Evolutionary conservation across 92 coral and sea anemone genomes (phyloP).

Genomic region (Scolanthus callimorphus): DNA sequence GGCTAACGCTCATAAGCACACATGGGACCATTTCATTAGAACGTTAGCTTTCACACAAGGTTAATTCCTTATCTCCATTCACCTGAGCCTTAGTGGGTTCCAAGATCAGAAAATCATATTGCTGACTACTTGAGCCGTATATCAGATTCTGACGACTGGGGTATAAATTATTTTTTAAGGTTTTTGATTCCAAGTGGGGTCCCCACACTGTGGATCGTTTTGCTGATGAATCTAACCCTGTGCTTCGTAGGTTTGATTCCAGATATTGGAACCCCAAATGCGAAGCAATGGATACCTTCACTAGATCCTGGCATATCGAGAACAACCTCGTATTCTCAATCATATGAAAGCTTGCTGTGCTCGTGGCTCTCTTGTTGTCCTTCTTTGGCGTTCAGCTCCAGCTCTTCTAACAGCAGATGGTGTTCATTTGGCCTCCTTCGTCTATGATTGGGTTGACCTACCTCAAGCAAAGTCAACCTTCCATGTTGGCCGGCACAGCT

Average conservation of each 20-base stretch:
- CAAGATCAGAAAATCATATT: background rate
- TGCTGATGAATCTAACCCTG: conserved; percentile 18
- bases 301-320: conserved; percentile 19
- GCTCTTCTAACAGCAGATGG: conserved; percentile 26
- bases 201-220: conserved; percentile 15
- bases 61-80: no score
- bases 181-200: conserved; percentile 13
- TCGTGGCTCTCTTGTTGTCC: conserved; percentile 13
- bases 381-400: conserved; percentile 21
- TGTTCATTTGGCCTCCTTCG: conserved; percentile 18
- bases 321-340: conserved; percentile 13
- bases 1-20: no score
- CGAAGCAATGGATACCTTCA: conserved; percentile 26
- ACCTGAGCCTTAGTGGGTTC: no score
- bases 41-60: no score
- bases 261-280: conserved; percentile 30
- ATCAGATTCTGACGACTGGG: background rate
- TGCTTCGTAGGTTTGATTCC: conserved; percentile 30
- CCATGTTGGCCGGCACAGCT: conserved; percentile 20
- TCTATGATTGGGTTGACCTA: conserved; percentile 19
- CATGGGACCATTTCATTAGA: no score
- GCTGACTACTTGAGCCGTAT: conserved; percentile 13
- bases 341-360: conserved; percentile 16
- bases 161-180: background rate
- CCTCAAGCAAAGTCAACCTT: conserved; percentile 17